Evolutionary conservation across 1,140 invertebrate species (phyloP).

Genomic region (Drosophila setifemur): DNA sequence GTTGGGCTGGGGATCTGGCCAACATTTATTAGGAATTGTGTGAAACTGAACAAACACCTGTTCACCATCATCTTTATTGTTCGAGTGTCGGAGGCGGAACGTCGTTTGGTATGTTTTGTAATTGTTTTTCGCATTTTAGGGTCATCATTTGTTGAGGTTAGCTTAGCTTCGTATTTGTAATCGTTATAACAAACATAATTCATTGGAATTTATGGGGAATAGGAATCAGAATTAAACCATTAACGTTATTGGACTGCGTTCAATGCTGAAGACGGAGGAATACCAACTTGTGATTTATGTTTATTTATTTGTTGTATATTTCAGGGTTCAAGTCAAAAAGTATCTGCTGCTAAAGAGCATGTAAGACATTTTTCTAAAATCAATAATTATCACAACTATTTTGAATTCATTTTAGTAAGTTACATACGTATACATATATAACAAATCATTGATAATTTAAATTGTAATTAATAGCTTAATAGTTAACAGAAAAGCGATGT

Average conservation of each 20-base stretch:
- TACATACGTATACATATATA: no score
- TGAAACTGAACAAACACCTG: constrained; percentile 62
- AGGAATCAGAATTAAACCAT: constrained; percentile 20
- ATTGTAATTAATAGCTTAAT: no score
- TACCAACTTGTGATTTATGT: no score
- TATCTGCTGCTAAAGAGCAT: no score
- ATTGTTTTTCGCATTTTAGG: constrained; percentile 35
- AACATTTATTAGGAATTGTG: constrained; percentile 73
- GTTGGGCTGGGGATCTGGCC: constrained; percentile 8
- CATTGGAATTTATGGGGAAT: constrained; percentile 9
- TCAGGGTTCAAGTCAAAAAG: no score
- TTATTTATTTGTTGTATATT: no score
- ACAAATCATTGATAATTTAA: no score
- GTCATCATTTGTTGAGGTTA: constrained; percentile 17
- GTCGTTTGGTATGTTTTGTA: constrained; percentile 33
- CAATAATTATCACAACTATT: no score
- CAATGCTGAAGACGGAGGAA: no score
- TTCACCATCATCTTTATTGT: constrained; percentile 33
- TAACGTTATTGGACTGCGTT: constrained; percentile 46
- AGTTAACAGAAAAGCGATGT: no score
- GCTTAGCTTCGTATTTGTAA: constrained; percentile 41
- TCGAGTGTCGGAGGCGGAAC: constrained; percentile 46
- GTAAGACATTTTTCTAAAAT: no score
- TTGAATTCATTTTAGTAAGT: no score
- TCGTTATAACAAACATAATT: constrained; percentile 40